Percentiles rank a stretch among this genome's conserved stretches.
Evolutionary conservation across 92 coral and sea anemone species (phyloP).

Genomic region (Muricea muricata): DNA sequence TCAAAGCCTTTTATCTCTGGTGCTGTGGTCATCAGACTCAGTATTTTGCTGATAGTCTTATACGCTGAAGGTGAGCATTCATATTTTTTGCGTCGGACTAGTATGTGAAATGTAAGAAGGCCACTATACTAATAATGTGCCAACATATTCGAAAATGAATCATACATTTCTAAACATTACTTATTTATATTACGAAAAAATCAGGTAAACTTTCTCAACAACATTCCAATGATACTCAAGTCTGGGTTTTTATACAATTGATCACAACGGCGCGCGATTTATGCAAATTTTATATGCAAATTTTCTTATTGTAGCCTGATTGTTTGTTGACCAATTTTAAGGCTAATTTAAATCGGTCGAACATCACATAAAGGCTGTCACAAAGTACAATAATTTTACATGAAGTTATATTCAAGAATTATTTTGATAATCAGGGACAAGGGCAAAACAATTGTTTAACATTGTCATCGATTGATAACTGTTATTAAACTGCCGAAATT

Average conservation of each 20-base stretch:
- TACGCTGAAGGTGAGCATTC: neutral
- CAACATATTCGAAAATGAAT: no score
- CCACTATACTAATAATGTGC: no score
- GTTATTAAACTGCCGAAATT: neutral
- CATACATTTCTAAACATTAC: no score
- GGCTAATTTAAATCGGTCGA: no score
- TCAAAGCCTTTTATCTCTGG: neutral
- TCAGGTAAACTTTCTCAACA: neutral
- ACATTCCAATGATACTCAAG: neutral
- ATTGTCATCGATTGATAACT: neutral
- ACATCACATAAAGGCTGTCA: no score
- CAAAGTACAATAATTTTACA: no score
- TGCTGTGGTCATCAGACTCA: neutral
- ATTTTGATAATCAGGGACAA: neutral
- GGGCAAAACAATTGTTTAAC: no score
- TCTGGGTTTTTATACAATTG: neutral
- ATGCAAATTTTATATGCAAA: neutral
- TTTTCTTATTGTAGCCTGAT: neutral
- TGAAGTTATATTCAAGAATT: neutral
- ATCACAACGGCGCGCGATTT: neutral
- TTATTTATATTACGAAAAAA: no score
- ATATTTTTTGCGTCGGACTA: neutral
- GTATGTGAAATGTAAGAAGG: no score
- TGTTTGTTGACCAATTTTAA: no score
- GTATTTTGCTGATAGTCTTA: neutral